phyloP scores from a whole-genome alignment of 2,113 vertebrate genomes.

The Calyptomena viridis region DNA sequence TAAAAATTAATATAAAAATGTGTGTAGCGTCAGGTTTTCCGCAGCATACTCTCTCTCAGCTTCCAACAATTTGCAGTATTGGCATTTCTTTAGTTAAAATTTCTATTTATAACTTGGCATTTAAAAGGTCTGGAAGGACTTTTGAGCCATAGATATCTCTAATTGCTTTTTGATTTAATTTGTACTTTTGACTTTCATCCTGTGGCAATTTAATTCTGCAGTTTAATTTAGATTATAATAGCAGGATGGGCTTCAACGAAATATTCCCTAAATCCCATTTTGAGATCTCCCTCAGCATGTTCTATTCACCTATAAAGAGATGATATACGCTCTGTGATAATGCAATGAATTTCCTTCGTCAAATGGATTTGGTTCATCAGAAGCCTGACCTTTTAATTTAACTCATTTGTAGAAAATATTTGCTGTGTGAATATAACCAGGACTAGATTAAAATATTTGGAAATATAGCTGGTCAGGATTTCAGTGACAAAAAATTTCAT shows the following conservation, averaged over 20 bases:
- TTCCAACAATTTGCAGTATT: neutral
- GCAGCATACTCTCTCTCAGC: neutral
- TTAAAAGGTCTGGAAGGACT: neutral
- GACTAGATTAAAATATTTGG: neutral
- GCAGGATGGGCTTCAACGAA: neutral
- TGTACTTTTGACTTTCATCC: neutral
- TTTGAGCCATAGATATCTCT: neutral
- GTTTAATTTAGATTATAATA: constrained; percentile 1
- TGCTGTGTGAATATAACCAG: neutral
- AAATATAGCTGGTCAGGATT: neutral
- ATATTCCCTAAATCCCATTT: neutral
- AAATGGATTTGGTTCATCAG: neutral
- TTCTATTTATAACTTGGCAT: neutral
- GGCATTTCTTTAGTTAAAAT: neutral
- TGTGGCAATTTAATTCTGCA: neutral
- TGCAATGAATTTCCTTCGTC: neutral
- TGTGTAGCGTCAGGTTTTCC: neutral
- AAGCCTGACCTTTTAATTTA: neutral
- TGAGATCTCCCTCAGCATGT: neutral
- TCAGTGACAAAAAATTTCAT: neutral
- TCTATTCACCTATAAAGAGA: neutral
- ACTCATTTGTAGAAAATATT: neutral
- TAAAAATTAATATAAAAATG: neutral
- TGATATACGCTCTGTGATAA: neutral
- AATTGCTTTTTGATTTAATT: constrained; percentile 5